These are phyloP conservation scores for Caloenas nicobarica DNA, from an alignment of 2,113 vertebrate species.

Conservation along the genomic window DNA sequence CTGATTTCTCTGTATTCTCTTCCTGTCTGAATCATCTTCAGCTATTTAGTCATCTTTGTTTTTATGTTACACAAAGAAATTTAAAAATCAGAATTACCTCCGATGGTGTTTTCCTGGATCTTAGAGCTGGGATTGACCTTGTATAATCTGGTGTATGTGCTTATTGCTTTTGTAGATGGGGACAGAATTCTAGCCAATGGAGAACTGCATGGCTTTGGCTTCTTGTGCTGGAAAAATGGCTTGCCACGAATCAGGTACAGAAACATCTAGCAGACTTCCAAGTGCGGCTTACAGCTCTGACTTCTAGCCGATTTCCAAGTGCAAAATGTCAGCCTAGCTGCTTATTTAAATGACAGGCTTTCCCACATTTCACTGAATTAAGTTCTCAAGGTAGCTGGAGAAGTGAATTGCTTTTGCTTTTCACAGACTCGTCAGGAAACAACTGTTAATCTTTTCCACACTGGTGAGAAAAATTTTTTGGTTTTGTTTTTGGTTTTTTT, in stretches of 20 bases:
- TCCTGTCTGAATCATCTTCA: background rate
- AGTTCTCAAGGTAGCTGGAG: background rate
- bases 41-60: background rate
- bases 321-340: background rate
- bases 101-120: background rate
- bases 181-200: conserved; percentile 83
- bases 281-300: background rate
- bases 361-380: background rate
- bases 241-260: conserved; percentile 80
- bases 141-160: background rate
- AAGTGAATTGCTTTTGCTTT: background rate
- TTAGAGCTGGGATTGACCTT: background rate
- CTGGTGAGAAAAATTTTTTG: background rate
- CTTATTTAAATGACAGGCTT: background rate
- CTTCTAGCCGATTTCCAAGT: background rate
- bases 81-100: background rate
- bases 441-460: background rate
- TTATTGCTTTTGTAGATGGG: conserved; percentile 59
- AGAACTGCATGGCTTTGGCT: conserved; percentile 93
- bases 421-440: background rate
- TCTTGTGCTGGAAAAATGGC: conserved; percentile 86
- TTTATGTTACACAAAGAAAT: background rate
- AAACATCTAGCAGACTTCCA: background rate
- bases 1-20: background rate
- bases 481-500: too few relatives aligned